These are phyloP conservation scores for Pyrocoelia pectoralis DNA, from an alignment of 2,888 invertebrate species.

Conservation along the genomic window DNA sequence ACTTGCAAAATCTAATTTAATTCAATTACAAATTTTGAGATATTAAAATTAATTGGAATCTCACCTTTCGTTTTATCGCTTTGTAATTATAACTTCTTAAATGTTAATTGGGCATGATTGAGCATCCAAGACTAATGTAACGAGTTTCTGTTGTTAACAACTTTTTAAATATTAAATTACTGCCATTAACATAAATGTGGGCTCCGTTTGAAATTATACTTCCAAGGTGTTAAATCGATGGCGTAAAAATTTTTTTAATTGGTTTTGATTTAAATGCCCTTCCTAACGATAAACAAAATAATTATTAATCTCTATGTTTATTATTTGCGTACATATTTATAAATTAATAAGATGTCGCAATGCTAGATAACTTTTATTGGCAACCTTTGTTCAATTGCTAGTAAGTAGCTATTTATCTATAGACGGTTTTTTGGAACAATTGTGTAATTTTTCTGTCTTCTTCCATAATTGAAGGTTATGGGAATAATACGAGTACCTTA, in stretches of 20 bases:
- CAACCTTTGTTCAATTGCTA: not conserved
- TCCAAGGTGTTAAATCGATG: not conserved
- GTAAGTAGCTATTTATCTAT: no score
- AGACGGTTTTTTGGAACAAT: no score
- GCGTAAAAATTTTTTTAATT: not conserved
- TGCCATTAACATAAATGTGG: not conserved
- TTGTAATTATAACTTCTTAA: not conserved
- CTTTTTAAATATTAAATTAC: not conserved
- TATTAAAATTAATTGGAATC: no score
- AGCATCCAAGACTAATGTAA: not conserved
- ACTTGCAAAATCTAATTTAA: no score
- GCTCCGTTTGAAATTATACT: not conserved
- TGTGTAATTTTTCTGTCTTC: no score
- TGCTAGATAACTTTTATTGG: not conserved
- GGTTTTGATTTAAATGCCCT: conserved; percentile 1
- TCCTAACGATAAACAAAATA: not conserved
- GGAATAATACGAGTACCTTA: no score
- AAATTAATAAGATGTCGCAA: not conserved
- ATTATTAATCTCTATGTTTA: not conserved
- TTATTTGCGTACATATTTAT: not conserved
- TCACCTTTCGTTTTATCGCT: no score
- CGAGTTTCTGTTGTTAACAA: not conserved
- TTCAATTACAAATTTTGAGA: no score
- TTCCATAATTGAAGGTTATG: no score
- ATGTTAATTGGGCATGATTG: not conserved